Conservation (phyloP, 2,888 invertebrate genomes). For the Cataglyphis livida region DNA sequence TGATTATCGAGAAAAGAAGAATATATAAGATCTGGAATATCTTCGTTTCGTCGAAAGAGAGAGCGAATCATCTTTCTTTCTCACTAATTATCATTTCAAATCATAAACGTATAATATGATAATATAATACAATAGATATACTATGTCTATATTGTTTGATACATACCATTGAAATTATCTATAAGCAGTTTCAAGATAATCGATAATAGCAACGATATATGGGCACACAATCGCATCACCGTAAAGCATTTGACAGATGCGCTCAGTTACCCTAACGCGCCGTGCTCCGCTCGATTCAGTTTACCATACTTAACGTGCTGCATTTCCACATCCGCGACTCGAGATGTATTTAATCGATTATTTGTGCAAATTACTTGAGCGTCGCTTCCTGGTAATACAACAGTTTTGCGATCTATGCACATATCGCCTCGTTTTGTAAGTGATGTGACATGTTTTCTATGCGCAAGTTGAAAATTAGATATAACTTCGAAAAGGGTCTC, state of each 20-base stretch:
- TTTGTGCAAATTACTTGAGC: background rate
- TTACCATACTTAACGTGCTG: background rate
- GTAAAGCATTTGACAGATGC: conserved; percentile 6
- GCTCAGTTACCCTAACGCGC: background rate
- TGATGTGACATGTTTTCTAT: background rate
- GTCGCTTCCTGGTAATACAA: conserved; percentile 24
- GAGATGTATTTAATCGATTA: conserved; percentile 12
- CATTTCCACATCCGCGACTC: background rate
- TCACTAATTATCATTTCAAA: background rate
- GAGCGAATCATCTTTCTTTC: background rate
- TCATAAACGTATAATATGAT: no score
- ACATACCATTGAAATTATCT: conserved; percentile 26
- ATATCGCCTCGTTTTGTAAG: conserved; percentile 31
- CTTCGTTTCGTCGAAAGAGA: background rate
- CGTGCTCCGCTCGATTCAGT: background rate
- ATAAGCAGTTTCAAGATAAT: background rate
- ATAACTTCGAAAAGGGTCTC: no score
- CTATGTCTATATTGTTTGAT: background rate
- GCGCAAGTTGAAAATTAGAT: background rate
- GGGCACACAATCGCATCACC: background rate
- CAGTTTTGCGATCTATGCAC: conserved; percentile 18
- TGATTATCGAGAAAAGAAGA: background rate
- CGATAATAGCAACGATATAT: background rate
- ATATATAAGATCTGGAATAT: background rate
- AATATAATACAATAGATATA: no score